Evolutionary conservation across 2,113 vertebrate species (phyloP).

Genomic region (Peromyscus maniculatus): DNA sequence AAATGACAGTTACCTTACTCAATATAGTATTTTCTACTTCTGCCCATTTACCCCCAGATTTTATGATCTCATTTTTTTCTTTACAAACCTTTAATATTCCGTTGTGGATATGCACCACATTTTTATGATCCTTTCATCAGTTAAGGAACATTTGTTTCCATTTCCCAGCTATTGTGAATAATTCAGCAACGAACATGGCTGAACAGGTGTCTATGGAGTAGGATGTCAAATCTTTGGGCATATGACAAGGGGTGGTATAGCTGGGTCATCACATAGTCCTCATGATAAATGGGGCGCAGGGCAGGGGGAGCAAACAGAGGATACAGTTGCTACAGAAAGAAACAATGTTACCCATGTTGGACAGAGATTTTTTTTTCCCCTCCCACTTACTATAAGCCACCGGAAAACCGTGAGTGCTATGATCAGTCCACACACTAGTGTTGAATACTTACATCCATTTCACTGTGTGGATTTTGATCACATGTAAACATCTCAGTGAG

Average conservation of each 20-base stretch:
- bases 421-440: neutral
- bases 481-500: neutral
- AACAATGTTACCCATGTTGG: neutral
- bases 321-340: neutral
- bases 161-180: neutral
- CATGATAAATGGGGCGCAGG: neutral
- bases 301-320: neutral
- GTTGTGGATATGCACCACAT: neutral
- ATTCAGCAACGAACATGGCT: neutral
- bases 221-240: neutral
- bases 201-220: neutral
- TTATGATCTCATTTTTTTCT: neutral
- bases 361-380: neutral
- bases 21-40: neutral
- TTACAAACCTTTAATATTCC: neutral
- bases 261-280: neutral
- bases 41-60: neutral
- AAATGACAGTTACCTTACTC: neutral
- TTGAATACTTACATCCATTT: neutral
- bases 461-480: neutral
- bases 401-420: neutral
- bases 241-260: neutral
- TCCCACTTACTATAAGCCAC: neutral
- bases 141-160: neutral
- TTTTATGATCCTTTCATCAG: neutral